A percentile compares a stretch with the other conserved stretches of the same genome.
phyloP scores from a whole-genome alignment of 2,113 vertebrate species.

The Syrrhaptes paradoxus region DNA sequence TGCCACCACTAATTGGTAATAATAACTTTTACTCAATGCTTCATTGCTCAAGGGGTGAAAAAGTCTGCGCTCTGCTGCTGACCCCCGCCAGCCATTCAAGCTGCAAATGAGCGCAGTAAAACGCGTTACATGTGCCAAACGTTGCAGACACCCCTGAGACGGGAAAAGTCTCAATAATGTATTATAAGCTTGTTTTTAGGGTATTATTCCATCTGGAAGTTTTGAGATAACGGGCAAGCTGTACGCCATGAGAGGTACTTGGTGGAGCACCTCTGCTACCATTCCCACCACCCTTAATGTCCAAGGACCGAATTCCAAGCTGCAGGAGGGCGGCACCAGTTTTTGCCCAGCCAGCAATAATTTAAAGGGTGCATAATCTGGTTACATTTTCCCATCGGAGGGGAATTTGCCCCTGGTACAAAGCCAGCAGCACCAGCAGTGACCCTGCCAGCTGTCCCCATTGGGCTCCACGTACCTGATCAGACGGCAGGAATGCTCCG shows the following conservation, averaged over 20 bases:
- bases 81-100: neutral
- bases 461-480: neutral
- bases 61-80: neutral
- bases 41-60: constrained; percentile 53
- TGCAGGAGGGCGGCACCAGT: neutral
- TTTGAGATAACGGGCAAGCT: neutral
- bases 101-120: constrained; percentile 19
- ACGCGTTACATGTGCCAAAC: neutral
- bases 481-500: neutral
- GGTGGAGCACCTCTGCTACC: accelerated
- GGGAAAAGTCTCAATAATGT: accelerated
- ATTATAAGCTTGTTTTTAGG: neutral
- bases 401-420: neutral
- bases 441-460: neutral
- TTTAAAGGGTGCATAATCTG: neutral
- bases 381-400: neutral
- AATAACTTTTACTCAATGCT: constrained; percentile 54
- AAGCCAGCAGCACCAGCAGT: neutral
- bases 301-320: neutral
- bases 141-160: neutral
- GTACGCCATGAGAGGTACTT: accelerated
- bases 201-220: neutral
- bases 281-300: neutral
- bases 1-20: constrained; percentile 48
- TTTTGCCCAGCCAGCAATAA: neutral